phyloP scores from a whole-genome alignment of 2,797 vertebrate species.

The Syngnathus rostellatus region DNA sequence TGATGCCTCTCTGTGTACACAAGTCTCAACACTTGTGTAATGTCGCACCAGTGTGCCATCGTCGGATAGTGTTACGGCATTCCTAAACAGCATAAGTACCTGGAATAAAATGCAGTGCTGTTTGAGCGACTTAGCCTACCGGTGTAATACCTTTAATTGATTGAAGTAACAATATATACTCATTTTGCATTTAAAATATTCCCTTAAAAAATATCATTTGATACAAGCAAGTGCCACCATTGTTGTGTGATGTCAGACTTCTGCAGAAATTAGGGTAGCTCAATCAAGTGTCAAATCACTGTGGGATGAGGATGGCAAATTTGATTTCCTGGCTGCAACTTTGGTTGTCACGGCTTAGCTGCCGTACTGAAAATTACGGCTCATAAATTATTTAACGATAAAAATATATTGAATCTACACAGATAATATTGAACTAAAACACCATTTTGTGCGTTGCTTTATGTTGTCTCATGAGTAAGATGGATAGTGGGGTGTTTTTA shows the following conservation, averaged over 20 bases:
- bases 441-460: constrained; percentile 12
- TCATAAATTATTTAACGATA: constrained; percentile 14
- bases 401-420: constrained; percentile 12
- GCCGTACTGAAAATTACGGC: constrained; percentile 2
- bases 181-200: background rate
- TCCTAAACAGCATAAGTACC: background rate
- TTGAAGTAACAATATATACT: background rate
- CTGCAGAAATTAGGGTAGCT: background rate
- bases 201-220: background rate
- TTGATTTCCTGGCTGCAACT: background rate
- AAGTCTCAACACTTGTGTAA: background rate
- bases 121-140: background rate
- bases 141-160: background rate
- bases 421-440: constrained; percentile 19
- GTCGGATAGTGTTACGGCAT: background rate
- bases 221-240: too few relatives aligned
- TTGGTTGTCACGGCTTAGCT: background rate
- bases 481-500: constrained; percentile 21
- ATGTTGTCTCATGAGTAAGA: constrained; percentile 22
- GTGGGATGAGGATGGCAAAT: background rate
- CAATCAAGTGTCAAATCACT: background rate
- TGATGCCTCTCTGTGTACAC: background rate
- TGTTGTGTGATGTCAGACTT: background rate
- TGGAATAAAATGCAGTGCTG: background rate
- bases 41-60: background rate